Evolutionary conservation across 2,888 invertebrate species (phyloP).

Genomic region (Drosophila mettleri): DNA sequence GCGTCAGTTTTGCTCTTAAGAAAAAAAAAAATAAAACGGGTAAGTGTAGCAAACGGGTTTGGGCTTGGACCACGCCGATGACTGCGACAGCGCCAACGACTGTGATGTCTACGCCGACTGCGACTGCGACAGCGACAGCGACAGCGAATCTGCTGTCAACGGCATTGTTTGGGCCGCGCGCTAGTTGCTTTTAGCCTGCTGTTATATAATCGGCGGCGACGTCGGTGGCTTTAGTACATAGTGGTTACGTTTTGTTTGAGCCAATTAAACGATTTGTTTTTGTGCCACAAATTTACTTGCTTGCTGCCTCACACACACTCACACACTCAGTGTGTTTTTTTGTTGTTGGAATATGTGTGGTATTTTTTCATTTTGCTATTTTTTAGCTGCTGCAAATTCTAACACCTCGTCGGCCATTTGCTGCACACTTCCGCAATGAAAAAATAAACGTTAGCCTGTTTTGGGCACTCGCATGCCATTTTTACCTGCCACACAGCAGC

Average conservation of each 20-base stretch:
- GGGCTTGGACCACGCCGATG: slow-evolving; percentile 23
- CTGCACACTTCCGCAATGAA: slow-evolving; percentile 75
- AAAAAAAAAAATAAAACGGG: slow-evolving; percentile 59
- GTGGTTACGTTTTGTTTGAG: slow-evolving; percentile 79
- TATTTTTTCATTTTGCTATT: slow-evolving; percentile 12
- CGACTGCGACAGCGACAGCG: slow-evolving; percentile 19
- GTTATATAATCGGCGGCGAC: slow-evolving; percentile 67
- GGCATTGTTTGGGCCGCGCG: slow-evolving; percentile 61
- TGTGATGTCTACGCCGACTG: neutral
- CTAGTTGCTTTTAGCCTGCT: slow-evolving; percentile 14
- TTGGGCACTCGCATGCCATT: slow-evolving; percentile 36
- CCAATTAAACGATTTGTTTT: slow-evolving; percentile 81
- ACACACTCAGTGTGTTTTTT: slow-evolving; percentile 24
- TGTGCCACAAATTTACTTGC: slow-evolving; percentile 69
- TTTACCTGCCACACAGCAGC: slow-evolving; percentile 60
- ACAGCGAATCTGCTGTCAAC: slow-evolving; percentile 58
- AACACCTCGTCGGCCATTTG: slow-evolving; percentile 70
- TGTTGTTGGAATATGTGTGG: slow-evolving; percentile 50
- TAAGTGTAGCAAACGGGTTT: slow-evolving; percentile 73
- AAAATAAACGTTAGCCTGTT: slow-evolving; percentile 39
- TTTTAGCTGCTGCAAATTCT: slow-evolving; percentile 57
- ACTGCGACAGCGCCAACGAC: slow-evolving; percentile 11
- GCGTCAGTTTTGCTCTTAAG: slow-evolving; percentile 75
- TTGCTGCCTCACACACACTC: slow-evolving; percentile 49
- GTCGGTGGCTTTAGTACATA: slow-evolving; percentile 52